Evolutionary conservation across 1,140 invertebrate genomes (phyloP).

Genomic region (Habropoda laboriosa): DNA sequence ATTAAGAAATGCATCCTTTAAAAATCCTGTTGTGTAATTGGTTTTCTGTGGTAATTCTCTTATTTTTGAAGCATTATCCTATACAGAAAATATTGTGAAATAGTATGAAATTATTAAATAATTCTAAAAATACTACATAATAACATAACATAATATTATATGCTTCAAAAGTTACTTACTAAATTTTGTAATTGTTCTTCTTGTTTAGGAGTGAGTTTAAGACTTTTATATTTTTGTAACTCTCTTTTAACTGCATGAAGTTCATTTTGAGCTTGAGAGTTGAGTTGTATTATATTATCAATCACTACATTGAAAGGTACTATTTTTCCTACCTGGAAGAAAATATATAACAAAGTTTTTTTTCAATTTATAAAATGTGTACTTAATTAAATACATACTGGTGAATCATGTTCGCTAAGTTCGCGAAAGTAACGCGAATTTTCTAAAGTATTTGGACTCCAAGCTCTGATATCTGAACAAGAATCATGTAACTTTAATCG

Average conservation of each 20-base stretch:
- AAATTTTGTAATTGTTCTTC: slow-evolving; percentile 54
- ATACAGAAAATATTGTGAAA: background rate
- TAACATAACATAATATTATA: background rate
- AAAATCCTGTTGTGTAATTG: background rate
- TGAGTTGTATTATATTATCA: slow-evolving; percentile 67
- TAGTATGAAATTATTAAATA: background rate
- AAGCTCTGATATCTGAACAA: slow-evolving; percentile 73
- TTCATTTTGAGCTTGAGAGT: slow-evolving; percentile 64
- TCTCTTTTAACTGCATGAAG: slow-evolving; percentile 58
- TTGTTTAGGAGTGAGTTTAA: slow-evolving; percentile 69
- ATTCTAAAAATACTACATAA: background rate
- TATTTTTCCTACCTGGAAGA: slow-evolving; percentile 61
- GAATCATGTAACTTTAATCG: slow-evolving; percentile 73
- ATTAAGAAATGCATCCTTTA: slow-evolving; percentile 12
- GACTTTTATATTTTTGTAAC: slow-evolving; percentile 67
- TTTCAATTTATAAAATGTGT: background rate
- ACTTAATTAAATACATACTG: slow-evolving; percentile 57
- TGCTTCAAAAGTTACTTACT: slow-evolving; percentile 40
- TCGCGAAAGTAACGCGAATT: slow-evolving; percentile 74
- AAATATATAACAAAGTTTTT: background rate
- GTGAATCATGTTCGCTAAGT: slow-evolving; percentile 66
- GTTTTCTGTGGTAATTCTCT: slow-evolving; percentile 3
- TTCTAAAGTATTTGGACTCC: slow-evolving; percentile 72
- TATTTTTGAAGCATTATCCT: slow-evolving; percentile 23
- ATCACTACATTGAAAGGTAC: slow-evolving; percentile 68